Conservation (phyloP, 2,797 vertebrate genomes). For the Antrozous pallidus region DNA sequence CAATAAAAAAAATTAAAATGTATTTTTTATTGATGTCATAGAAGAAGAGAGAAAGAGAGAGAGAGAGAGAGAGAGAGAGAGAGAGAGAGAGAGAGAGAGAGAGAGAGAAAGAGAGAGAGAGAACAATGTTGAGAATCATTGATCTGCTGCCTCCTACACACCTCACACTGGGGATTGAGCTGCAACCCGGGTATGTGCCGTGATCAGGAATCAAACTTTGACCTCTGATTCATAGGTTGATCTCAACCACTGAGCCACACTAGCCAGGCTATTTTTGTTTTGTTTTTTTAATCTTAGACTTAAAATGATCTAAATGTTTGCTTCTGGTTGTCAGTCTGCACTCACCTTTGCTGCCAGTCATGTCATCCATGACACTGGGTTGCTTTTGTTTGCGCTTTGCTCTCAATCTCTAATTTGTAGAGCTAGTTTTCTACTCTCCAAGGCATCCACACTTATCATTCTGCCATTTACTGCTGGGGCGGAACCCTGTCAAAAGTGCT, state of each 20-base stretch:
- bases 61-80: too few species aligned
- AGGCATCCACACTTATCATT: constrained; percentile 72
- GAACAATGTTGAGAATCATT: too few species aligned
- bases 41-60: too few species aligned
- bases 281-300: constrained; percentile 63
- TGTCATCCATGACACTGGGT: constrained; percentile 72
- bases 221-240: too few species aligned
- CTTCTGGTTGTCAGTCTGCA: constrained; percentile 75
- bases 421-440: constrained; percentile 80
- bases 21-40: background rate
- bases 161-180: too few species aligned
- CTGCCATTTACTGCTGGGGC: constrained; percentile 80
- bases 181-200: too few species aligned
- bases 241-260: too few species aligned
- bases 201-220: too few species aligned
- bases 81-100: too few species aligned
- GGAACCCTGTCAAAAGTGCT: constrained; percentile 81
- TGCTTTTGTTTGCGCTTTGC: constrained; percentile 70
- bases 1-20: too few species aligned
- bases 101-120: too few species aligned
- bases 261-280: background rate
- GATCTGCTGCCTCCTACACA: too few species aligned
- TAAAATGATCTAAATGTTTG: constrained; percentile 78
- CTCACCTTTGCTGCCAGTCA: constrained; percentile 78
- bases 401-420: constrained; percentile 71